Percentiles rank a stretch among this genome's conserved stretches.
Conservation (phyloP, 2,888 invertebrate genomes). For the Limnephilus lunatus region DNA sequence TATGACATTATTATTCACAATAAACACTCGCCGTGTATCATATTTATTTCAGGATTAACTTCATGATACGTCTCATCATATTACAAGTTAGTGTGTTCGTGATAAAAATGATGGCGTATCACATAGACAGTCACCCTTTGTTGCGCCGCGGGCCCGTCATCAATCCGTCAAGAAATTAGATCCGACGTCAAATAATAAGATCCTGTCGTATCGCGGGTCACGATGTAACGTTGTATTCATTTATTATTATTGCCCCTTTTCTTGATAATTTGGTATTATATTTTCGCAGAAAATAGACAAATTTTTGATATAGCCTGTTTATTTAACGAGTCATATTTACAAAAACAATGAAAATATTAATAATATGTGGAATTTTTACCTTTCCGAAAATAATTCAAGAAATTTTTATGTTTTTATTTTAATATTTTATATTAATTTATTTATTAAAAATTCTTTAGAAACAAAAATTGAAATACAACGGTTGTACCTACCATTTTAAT, state of each 20-base stretch:
- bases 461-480: not conserved
- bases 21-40: not conserved
- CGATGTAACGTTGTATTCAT: not conserved
- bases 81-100: not conserved
- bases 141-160: slow-evolving; percentile 7
- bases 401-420: too few relatives aligned
- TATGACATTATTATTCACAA: too few relatives aligned
- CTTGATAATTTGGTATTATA: not conserved
- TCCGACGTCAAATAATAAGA: slow-evolving; percentile 17
- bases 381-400: too few relatives aligned
- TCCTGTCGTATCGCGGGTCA: not conserved
- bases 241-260: not conserved
- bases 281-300: not conserved
- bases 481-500: not conserved
- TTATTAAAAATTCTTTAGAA: too few relatives aligned
- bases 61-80: not conserved
- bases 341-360: too few relatives aligned
- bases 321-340: not conserved
- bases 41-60: not conserved
- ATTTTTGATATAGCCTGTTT: not conserved
- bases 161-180: slow-evolving; percentile 35
- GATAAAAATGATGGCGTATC: not conserved
- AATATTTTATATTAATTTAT: too few relatives aligned
- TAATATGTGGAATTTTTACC: too few relatives aligned
- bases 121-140: not conserved